phyloP scores from a whole-genome alignment of 2,888 invertebrate genomes.

The Ctena decussata region DNA sequence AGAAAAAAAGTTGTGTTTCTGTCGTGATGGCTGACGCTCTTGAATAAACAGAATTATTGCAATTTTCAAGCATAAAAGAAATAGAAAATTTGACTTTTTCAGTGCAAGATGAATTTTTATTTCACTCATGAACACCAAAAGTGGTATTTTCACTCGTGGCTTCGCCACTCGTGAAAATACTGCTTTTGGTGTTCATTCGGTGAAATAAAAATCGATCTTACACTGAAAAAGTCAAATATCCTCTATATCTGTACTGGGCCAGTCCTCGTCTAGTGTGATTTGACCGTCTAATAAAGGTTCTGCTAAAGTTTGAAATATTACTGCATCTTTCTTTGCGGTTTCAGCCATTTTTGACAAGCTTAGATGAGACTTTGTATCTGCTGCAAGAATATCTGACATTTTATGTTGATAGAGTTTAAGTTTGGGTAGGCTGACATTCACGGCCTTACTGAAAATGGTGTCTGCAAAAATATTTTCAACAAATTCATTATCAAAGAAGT shows the following conservation, averaged over 20 bases:
- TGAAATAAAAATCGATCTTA: too few species aligned
- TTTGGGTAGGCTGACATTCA: slow-evolving; percentile 35
- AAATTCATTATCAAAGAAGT: slow-evolving; percentile 38
- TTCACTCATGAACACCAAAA: too few species aligned
- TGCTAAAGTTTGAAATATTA: slow-evolving; percentile 40
- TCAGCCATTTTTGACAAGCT: slow-evolving; percentile 47
- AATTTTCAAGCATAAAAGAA: too few species aligned
- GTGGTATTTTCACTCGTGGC: too few species aligned
- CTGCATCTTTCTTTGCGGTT: slow-evolving; percentile 39
- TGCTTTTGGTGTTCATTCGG: too few species aligned
- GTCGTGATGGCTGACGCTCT: too few species aligned
- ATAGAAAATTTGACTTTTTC: too few species aligned
- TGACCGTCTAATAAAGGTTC: slow-evolving; percentile 48
- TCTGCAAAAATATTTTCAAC: slow-evolving; percentile 28
- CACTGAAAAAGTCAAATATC: too few species aligned
- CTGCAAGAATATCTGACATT: slow-evolving; percentile 45
- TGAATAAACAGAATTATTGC: too few species aligned
- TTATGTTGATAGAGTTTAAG: slow-evolving; percentile 38
- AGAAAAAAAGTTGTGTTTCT: too few species aligned
- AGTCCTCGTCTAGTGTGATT: slow-evolving; percentile 19
- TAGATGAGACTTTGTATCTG: slow-evolving; percentile 39
- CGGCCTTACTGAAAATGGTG: slow-evolving; percentile 18
- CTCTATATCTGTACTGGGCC: slow-evolving; percentile 15
- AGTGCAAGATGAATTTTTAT: too few species aligned
- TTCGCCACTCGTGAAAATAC: too few species aligned